Percentiles rank a stretch among this genome's conserved stretches.
phyloP scores from a whole-genome alignment of 2,113 vertebrate genomes.

The Amphiprion ocellaris region DNA sequence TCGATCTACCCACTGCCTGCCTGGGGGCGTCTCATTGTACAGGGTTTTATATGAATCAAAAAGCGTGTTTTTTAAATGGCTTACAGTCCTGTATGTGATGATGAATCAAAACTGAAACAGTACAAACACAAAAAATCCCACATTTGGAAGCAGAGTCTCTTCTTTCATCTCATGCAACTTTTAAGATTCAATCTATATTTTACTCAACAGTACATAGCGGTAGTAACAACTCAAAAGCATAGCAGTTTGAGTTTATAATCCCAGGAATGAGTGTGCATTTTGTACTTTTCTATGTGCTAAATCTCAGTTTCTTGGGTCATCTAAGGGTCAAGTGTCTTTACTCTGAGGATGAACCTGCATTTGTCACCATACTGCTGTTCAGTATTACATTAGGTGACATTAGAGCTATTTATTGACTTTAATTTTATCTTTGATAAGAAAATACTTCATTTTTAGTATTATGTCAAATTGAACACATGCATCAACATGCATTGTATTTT shows the following conservation, averaged over 20 bases:
- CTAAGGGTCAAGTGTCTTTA: neutral
- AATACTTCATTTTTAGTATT: too few species aligned
- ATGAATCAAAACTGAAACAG: neutral
- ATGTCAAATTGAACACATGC: too few species aligned
- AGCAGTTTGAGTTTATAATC: neutral
- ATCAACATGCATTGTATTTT: too few species aligned
- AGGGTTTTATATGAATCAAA: neutral
- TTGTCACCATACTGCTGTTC: slow-evolving; percentile 38
- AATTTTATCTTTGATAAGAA: too few species aligned
- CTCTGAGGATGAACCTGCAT: slow-evolving; percentile 7
- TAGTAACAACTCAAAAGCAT: neutral
- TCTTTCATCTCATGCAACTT: too few species aligned
- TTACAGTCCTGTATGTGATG: neutral
- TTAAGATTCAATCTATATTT: too few species aligned
- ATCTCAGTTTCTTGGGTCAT: neutral
- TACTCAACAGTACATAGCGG: too few species aligned
- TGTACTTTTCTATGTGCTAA: neutral
- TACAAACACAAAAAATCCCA: neutral
- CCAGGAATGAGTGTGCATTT: too few species aligned
- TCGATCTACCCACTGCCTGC: neutral
- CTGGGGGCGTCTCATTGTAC: neutral
- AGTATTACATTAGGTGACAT: neutral
- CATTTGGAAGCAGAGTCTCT: too few species aligned
- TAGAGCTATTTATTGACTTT: too few species aligned
- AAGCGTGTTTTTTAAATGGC: neutral